Evolutionary conservation across 1,140 invertebrate genomes (phyloP).

Genomic region (Trachymyrmex cornetzi): DNA sequence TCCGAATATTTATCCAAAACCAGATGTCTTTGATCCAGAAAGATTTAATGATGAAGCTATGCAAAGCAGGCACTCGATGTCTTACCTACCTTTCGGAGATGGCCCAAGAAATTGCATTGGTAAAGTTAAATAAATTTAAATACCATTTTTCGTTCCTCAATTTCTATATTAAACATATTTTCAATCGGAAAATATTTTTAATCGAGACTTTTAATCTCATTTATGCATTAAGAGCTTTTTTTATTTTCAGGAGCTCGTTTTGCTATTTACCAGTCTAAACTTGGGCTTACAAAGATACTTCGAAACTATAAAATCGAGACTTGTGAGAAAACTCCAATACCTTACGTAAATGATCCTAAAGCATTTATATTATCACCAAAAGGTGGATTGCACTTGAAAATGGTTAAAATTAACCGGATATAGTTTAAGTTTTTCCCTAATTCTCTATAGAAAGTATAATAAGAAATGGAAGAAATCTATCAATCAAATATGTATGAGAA

Average conservation of each 20-base stretch:
- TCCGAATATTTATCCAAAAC: conserved; percentile 87
- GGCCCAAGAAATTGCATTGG: conserved; percentile 92
- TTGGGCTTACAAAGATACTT: conserved; percentile 84
- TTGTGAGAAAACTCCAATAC: conserved; percentile 78
- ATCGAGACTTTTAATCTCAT: background rate
- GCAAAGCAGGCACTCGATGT: conserved; percentile 82
- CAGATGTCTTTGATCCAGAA: conserved; percentile 88
- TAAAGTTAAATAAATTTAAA: conserved; percentile 72
- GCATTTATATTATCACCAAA: conserved; percentile 75
- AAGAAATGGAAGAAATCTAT: no score
- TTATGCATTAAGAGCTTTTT: background rate
- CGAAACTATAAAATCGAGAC: conserved; percentile 80
- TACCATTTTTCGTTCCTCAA: background rate
- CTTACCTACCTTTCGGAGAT: conserved; percentile 91
- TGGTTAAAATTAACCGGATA: background rate
- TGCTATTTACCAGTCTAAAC: conserved; percentile 85
- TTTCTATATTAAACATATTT: background rate
- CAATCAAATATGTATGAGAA: no score
- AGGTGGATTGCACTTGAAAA: conserved; percentile 74
- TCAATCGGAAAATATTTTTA: background rate
- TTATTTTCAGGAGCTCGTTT: conserved; percentile 81
- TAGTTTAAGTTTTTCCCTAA: background rate
- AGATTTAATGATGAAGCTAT: conserved; percentile 87
- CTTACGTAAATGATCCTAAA: conserved; percentile 86
- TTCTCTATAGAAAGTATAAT: no score